Base-by-base conservation (phyloP, 2,888 invertebrate species). In the Rhingia campestris region DNA sequence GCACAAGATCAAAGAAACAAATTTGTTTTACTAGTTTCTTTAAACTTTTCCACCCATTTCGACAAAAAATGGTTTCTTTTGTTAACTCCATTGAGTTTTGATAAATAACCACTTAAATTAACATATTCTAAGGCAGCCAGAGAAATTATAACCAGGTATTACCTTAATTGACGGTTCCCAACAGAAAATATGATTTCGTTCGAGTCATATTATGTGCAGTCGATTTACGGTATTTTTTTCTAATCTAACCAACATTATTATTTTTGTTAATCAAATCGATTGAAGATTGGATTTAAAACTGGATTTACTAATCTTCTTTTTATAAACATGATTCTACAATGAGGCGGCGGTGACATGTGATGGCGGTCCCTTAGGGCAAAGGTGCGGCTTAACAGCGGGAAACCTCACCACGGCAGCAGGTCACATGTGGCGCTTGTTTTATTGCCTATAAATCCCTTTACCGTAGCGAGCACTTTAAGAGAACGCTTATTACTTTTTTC, bases 401-500 rank as follows among this genome's bases (percentile, higher is more conserved):
- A 32, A 64, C 41, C 54, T 64, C 80, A 80, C 80, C 70, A 70
- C 84, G 75, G 84, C 84, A 84, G 80, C 84, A 74, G 80, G 74
- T 84, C 70, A 61, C 84, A 84, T 80, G 84, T 84, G 84, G 84
- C 84, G 84, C 84, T 84, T 75, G 63, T 64, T 73, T 82, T 82
- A 82, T 67, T 79, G 82, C 53, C 67, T 53, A 63, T 79, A 82
- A 82, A 73, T 77, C 63, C 37, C 41, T 63, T 30, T 63, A 73
- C 61, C 56, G 47, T 45, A 41, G 51, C 45, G 2, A 22, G 63
- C 58, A 63, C 63, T 66, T 61, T 32, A 56, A 33, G 30, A 45
- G 39, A 73, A 35, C 32, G 51, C 53, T 41, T 43, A 75, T 59
- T 58, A 35, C 33, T 10, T 4, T 43, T 43, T 59, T 67, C 35